These are phyloP conservation scores for Ammospiza caudacuta DNA, from an alignment of 2,113 vertebrate genomes.

Conservation along the genomic window DNA sequence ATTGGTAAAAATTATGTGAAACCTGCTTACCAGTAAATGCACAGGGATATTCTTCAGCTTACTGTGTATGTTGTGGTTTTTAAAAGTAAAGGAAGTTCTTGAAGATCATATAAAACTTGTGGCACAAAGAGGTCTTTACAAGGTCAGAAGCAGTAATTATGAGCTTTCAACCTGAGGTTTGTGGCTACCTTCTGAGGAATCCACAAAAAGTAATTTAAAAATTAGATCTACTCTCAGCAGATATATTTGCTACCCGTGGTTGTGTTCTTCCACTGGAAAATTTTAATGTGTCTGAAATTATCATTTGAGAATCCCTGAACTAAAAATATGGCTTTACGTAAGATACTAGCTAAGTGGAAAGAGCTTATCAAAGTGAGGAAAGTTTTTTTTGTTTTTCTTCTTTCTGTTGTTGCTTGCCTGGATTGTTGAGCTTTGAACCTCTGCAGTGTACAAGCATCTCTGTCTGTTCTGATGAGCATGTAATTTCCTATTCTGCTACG, in stretches of 20 bases:
- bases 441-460: not conserved
- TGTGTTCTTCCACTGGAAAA: not conserved
- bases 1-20: slow-evolving; percentile 5
- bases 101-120: not conserved
- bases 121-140: slow-evolving; percentile 11
- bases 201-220: slow-evolving; percentile 28
- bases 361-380: not conserved
- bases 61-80: not conserved
- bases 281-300: not conserved
- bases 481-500: not conserved
- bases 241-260: not conserved
- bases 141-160: slow-evolving; percentile 19
- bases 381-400: not conserved
- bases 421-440: not conserved
- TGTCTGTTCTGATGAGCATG: not conserved
- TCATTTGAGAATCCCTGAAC: not conserved
- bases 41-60: not conserved
- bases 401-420: not conserved
- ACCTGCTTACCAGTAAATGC: slow-evolving; percentile 3
- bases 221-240: not conserved
- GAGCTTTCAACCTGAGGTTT: slow-evolving; percentile 3
- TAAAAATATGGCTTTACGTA: not conserved
- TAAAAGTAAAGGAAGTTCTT: not conserved
- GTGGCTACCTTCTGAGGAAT: not conserved
- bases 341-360: not conserved